phyloP scores from a whole-genome alignment of 2,888 invertebrate genomes.

The Belgica antarctica region DNA sequence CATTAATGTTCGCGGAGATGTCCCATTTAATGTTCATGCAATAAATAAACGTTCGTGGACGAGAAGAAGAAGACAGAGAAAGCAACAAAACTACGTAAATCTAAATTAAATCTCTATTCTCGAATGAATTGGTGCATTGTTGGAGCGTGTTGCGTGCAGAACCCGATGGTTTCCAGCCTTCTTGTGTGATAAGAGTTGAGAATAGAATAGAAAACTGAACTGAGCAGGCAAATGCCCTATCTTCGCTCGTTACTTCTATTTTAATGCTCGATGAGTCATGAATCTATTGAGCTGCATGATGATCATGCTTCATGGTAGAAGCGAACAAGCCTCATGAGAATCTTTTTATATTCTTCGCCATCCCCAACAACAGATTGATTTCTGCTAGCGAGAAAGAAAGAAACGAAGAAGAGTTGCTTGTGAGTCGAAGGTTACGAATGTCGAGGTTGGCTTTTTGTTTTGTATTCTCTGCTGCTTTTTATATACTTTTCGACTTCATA shows the following conservation, averaged over 20 bases:
- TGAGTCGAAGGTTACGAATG: slow-evolving; percentile 43
- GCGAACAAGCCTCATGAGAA: slow-evolving; percentile 7
- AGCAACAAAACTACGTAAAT: neutral
- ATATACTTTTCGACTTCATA: slow-evolving; percentile 2
- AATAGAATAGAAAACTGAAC: too few species aligned
- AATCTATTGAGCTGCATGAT: neutral
- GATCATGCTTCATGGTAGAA: neutral
- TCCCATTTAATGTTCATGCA: slow-evolving; percentile 43
- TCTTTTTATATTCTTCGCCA: slow-evolving; percentile 8
- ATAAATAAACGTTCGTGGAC: slow-evolving; percentile 19
- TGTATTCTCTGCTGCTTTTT: slow-evolving; percentile 7
- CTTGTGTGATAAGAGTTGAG: too few species aligned
- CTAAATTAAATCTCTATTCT: neutral
- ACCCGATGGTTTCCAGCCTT: neutral
- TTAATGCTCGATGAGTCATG: slow-evolving; percentile 13
- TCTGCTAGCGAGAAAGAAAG: neutral
- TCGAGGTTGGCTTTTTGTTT: slow-evolving; percentile 25
- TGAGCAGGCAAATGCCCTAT: too few species aligned
- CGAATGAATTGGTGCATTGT: neutral
- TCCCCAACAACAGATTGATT: slow-evolving; percentile 21
- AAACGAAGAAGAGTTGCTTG: slow-evolving; percentile 25
- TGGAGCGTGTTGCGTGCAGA: slow-evolving; percentile 9
- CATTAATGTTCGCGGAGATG: slow-evolving; percentile 6
- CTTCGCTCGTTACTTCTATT: too few species aligned
- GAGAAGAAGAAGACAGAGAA: neutral